Evolutionary conservation across 2,113 vertebrate species (phyloP).

Genomic region (Sardina pilchardus): DNA sequence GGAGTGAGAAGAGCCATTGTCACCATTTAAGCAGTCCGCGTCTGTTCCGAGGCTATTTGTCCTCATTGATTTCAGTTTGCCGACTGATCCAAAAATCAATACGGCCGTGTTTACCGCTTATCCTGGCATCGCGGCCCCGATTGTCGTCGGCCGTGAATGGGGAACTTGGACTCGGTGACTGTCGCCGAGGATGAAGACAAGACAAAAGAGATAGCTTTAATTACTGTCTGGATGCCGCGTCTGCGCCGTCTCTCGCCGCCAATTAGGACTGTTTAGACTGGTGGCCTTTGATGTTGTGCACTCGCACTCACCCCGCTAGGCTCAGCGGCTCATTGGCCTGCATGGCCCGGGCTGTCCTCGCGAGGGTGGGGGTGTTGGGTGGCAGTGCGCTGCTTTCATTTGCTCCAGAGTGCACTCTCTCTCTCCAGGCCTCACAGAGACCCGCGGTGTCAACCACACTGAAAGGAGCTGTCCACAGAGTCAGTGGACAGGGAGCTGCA

Average conservation of each 20-base stretch:
- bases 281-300: constrained; percentile 8
- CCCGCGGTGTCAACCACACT: background rate
- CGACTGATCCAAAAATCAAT: constrained; percentile 12
- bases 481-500: background rate
- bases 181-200: background rate
- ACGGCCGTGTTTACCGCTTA: background rate
- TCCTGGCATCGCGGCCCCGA: background rate
- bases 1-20: background rate
- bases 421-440: background rate
- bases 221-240: constrained; percentile 1
- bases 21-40: constrained; percentile 30
- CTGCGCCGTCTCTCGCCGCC: background rate
- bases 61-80: constrained; percentile 11
- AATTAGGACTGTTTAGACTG: constrained; percentile 11
- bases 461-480: too few species aligned
- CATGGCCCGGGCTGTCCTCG: background rate
- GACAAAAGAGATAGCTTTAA: constrained; percentile 20
- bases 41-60: constrained; percentile 23
- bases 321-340: background rate
- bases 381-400: too few species aligned
- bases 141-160: background rate
- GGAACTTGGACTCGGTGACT: background rate
- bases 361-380: background rate
- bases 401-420: background rate
- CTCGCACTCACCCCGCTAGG: background rate